phyloP scores from a whole-genome alignment of 2,888 invertebrate genomes.

The Spilosoma lubricipeda region DNA sequence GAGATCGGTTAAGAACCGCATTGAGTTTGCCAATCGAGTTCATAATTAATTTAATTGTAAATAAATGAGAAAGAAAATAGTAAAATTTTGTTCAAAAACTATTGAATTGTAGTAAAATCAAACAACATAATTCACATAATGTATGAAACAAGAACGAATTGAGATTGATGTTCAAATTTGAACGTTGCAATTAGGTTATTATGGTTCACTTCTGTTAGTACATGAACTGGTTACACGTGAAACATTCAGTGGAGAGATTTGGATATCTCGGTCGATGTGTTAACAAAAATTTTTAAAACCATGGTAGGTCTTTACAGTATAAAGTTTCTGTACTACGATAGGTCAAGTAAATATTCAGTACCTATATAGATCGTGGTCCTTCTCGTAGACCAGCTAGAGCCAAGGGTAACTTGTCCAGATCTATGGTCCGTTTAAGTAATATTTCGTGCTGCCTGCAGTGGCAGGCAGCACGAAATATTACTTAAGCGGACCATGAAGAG shows the following conservation, averaged over 20 bases:
- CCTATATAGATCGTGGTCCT: too few species aligned
- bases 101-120: not conserved
- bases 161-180: conserved; percentile 12
- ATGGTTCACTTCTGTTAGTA: conserved; percentile 12
- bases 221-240: conserved; percentile 11
- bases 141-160: conserved; percentile 1
- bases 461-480: too few species aligned
- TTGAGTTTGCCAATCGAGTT: not conserved
- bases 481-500: too few species aligned
- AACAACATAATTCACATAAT: not conserved
- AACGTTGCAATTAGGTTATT: conserved; percentile 26
- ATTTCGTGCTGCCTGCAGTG: too few species aligned
- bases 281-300: not conserved
- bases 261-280: not conserved
- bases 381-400: too few species aligned
- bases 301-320: too few species aligned
- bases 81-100: not conserved
- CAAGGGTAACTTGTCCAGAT: too few species aligned
- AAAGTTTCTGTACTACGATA: too few species aligned
- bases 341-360: too few species aligned
- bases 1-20: not conserved
- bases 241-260: conserved; percentile 9
- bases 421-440: too few species aligned
- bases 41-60: not conserved
- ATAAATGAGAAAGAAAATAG: not conserved